Base-by-base conservation (phyloP, 2,113 vertebrate species). In the Atractosteus spatula region DNA sequence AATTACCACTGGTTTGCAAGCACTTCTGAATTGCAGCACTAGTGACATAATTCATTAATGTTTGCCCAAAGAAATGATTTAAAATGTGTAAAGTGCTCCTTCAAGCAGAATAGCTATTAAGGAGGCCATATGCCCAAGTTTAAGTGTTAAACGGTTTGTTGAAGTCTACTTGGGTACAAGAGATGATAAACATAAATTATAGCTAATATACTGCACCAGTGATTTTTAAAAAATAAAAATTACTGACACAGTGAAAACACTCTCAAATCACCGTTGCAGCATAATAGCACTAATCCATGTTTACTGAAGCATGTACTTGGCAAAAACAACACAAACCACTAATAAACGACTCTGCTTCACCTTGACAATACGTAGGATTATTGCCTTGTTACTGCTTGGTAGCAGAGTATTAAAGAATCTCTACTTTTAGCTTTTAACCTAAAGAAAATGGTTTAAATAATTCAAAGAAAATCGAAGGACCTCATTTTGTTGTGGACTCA, bases 171-270 rank as follows among this genome's bases (percentile, higher is more conserved):
- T 91, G 89, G 93, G 93, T 95, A 94, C 92, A 92, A 92, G 95
- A 90, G 92, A 96, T 92, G 94, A 95, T 96, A 96, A 97, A 97
- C 95, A 95, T 95, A 96, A 98, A 96, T 98, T 96, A 96, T 93
- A 94, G 94, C 93, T 97, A 98, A 98, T 96, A 96, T 95, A 93
- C 93, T 95, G 95, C 95, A 94, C 94, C 95, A 94, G 92, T 96
- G 93, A 94, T 94, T 96, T 95, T 81, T 94, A 91, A 88, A 88
- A 93, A 93, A 94, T 91, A 94, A 96, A 97, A 94, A 94, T 93
- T 92, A 95, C 95, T 95, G 94, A 96, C 94, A 95, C 92, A 94
- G 95, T 94, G 93, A 96, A 96, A 94, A 92, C 93, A 93, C 92
- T 94, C 91, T 93, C 92, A 92, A 95, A 92, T 91, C 91, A 90